Conservation (phyloP, 2,888 invertebrate species). For the Zygaena filipendulae region DNA sequence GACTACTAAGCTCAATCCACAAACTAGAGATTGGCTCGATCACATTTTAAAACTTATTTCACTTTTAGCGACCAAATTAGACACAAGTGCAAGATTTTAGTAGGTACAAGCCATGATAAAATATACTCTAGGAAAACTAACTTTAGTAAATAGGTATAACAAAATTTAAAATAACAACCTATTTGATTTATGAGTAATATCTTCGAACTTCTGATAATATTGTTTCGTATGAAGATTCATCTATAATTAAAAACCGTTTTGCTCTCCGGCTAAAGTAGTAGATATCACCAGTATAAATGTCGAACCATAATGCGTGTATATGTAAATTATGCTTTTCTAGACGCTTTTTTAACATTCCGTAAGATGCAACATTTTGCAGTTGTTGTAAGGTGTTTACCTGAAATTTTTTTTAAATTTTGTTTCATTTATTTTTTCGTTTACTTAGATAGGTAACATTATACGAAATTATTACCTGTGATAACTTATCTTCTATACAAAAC, state of each 20-base stretch:
- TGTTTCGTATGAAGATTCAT: conserved; percentile 81
- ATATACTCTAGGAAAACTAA: too few species aligned
- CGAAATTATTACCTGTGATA: conserved; percentile 94
- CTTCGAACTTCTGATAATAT: conserved; percentile 80
- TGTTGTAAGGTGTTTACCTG: conserved; percentile 92
- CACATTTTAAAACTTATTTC: too few species aligned
- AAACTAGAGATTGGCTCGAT: too few species aligned
- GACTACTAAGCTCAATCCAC: too few species aligned
- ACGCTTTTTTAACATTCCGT: conserved; percentile 87
- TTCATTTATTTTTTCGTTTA: too few species aligned
- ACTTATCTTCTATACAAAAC: conserved; percentile 89
- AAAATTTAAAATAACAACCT: too few species aligned
- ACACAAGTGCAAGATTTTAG: too few species aligned
- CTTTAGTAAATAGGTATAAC: too few species aligned
- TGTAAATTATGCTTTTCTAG: conserved; percentile 85
- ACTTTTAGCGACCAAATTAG: too few species aligned
- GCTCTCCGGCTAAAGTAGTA: conserved; percentile 92
- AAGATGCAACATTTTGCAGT: conserved; percentile 91
- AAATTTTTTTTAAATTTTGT: too few species aligned
- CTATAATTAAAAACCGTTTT: conserved; percentile 87
- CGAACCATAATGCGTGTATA: conserved; percentile 97
- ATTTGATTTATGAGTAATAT: conserved; percentile 83
- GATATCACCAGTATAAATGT: conserved; percentile 96
- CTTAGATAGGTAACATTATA: too few species aligned
- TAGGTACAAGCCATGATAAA: too few species aligned